These are phyloP conservation scores for Drosophila sturtevanti DNA, from an alignment of 1,140 invertebrate species.

Conservation along the genomic window DNA sequence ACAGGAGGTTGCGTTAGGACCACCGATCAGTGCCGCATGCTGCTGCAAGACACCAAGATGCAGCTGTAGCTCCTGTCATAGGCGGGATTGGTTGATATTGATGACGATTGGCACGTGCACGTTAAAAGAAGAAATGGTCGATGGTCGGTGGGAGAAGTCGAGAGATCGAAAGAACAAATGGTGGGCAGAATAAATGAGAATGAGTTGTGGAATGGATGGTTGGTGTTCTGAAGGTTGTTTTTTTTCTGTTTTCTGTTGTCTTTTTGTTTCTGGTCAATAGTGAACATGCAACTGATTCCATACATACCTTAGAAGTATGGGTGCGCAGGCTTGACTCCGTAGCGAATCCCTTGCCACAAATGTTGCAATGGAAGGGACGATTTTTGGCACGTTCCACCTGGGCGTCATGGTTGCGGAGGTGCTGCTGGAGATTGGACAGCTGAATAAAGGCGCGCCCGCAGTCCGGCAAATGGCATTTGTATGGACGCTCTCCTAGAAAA, in stretches of 20 bases:
- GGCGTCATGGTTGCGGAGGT: slow-evolving; percentile 97
- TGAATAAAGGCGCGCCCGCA: slow-evolving; percentile 98
- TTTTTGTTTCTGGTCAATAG: background rate
- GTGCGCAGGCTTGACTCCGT: slow-evolving; percentile 97
- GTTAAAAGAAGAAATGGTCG: slow-evolving; percentile 21
- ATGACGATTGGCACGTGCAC: slow-evolving; percentile 22
- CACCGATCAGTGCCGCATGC: slow-evolving; percentile 94
- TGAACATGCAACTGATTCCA: background rate
- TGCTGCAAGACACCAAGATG: slow-evolving; percentile 95
- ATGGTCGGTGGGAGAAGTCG: slow-evolving; percentile 8
- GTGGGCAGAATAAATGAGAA: slow-evolving; percentile 10
- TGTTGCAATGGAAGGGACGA: slow-evolving; percentile 96
- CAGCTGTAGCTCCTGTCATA: slow-evolving; percentile 90
- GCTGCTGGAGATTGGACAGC: slow-evolving; percentile 98
- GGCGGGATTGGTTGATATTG: slow-evolving; percentile 8
- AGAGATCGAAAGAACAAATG: slow-evolving; percentile 29
- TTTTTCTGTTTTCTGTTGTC: too few species aligned
- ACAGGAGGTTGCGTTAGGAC: slow-evolving; percentile 94
- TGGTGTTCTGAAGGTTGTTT: background rate
- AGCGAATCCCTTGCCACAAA: slow-evolving; percentile 98
- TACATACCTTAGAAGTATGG: slow-evolving; percentile 97
- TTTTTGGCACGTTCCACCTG: slow-evolving; percentile 97
- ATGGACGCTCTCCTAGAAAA: slow-evolving; percentile 95
- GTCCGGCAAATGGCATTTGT: slow-evolving; percentile 97
- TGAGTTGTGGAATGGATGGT: slow-evolving; percentile 1